phyloP scores from a whole-genome alignment of 2,113 vertebrate genomes.

The Peromyscus californicus region DNA sequence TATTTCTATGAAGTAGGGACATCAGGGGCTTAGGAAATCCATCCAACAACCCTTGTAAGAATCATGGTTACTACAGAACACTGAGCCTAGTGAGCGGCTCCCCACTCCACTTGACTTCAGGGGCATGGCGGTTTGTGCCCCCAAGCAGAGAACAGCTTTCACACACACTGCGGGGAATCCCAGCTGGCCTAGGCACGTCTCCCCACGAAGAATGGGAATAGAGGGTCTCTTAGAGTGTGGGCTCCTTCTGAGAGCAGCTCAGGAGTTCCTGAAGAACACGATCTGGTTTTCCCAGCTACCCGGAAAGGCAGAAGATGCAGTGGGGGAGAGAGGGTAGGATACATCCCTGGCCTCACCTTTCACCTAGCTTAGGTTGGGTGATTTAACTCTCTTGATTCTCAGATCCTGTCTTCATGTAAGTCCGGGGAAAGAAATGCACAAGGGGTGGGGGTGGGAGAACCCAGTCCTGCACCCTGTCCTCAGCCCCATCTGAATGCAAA shows the following conservation, averaged over 20 bases:
- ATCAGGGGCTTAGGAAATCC: neutral
- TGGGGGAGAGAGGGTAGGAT: neutral
- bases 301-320: neutral
- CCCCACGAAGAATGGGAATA: neutral
- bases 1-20: neutral
- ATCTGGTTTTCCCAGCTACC: neutral
- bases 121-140: neutral
- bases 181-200: neutral
- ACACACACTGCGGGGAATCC: neutral
- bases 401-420: neutral
- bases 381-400: neutral
- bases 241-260: neutral
- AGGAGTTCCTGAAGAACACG: neutral
- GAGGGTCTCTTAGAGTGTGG: neutral
- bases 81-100: neutral
- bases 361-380: neutral
- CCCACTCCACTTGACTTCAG: neutral
- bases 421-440: neutral
- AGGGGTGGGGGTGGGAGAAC: no score
- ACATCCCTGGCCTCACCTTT: neutral
- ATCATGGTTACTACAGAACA: neutral
- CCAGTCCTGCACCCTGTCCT: neutral
- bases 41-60: neutral
- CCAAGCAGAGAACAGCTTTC: neutral
- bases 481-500: neutral